Base-by-base conservation (phyloP, 2,888 invertebrate species). In the Cyclophora albipunctata region DNA sequence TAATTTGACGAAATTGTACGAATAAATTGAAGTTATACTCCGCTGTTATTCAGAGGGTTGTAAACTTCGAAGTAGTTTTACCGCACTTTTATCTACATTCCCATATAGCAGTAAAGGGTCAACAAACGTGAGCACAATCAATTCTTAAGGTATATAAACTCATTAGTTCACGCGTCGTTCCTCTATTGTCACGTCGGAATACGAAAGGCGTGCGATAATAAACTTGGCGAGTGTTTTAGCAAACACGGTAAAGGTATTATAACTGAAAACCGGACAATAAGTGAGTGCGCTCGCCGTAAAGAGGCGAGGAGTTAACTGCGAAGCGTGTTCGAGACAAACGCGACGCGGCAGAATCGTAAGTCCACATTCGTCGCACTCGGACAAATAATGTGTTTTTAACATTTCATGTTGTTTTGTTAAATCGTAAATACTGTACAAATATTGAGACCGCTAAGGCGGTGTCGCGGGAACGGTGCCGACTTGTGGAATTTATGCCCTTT, bases 341-440 rank as follows among this genome's bases (percentile, higher is more conserved):
- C 71, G 62, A 63, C 65, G 72, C 78, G 75, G 69, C 77, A 71
- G 79, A 77, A 83, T 83, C 83, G 78, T 84, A 81, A 82, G 81
- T 75, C 73, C 78, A 76, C 85, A 87, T 88, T 88, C 84, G 88
- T 88, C 87, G 79, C 88, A 87, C 74, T 78, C 72, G 79, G 78
- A 79, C 87, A 86, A 86, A 86, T 86, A 86, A 86, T 86, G 85
- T 87, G 88, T 87, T 87, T 87, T 88, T 85, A 87, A 88, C 87
- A 84, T 87, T 84, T 85, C 85, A 78, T 83, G 84, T 86, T 87
- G 88, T 88, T 88, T 88, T 86, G 88, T 87, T 84, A 83, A 83
- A 87, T 87, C 87, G 86, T 88, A 88, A 87, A 88, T 81, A 83
- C 84, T 84, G 83, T 72, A 73, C 82, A 87, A 87, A 87, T 78